Base-by-base conservation (phyloP, 2,888 invertebrate species). In the Apodemia duryi region DNA sequence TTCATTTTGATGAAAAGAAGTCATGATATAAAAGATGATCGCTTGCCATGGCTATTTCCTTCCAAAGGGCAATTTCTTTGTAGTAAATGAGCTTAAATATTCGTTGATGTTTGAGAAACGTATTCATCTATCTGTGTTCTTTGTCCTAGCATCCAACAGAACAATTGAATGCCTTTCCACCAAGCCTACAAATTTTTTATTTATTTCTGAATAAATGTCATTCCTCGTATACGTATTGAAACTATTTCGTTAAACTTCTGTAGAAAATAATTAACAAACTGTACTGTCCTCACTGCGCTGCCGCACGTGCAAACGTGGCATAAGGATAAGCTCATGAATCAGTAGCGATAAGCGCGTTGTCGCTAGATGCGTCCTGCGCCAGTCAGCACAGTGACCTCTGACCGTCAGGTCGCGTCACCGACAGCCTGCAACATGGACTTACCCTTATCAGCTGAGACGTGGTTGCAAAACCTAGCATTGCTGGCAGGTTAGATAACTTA, bases 341-440 rank as follows among this genome's bases (percentile, higher is more conserved):
- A 85, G 79, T 65, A 43, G 71, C 75, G 86, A 85, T 85, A 75
- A 74, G 74, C 65, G 46, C 72, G 66, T 68, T 73, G 66, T 69
- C 70, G 66, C 68, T 70, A 65, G 65, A 71, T 63, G 70, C 70
- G 73, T 68, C 71, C 71, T 65, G 69, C 67, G 71, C 71, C 86
- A 84, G 86, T 84, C 68, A 74, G 75, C 76, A 73, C 71, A 70
- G 75, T 84, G 86, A 88, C 88, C 89, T 84, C 85, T 85, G 86
- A 84, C 87, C 85, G 84, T 73, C 70, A 75, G 77, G 82, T 78
- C 81, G 82, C 75, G 69, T 67, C 67, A 67, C 65, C 67, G 67
- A 65, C 66, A 11, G 32, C 35, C 65, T 64, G 64, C 60, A 62
- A 52, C 68, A 83, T 85, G 86, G 83, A 83, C 68, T 70, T 77